Base-by-base conservation (phyloP, 2,888 invertebrate genomes). In the Chrysotoxum bicinctum region DNA sequence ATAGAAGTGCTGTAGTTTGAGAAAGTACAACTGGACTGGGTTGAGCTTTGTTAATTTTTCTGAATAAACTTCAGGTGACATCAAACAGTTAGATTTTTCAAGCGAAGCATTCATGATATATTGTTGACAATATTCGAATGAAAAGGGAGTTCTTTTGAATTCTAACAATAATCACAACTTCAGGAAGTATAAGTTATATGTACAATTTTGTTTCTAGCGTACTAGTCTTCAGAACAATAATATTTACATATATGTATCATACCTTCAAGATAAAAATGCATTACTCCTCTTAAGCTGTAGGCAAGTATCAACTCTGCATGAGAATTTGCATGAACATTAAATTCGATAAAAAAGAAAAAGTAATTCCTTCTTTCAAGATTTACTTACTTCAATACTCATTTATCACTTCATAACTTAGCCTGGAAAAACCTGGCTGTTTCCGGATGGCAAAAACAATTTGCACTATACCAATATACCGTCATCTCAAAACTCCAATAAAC, bases 401-500 rank as follows among this genome's bases (percentile, higher is more conserved):
- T 35, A 43, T 77, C 76, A 66, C 75, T 66, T 66, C 50, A 76
- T 76, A 80, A 80, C 45, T 81, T 50, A 35, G 48, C 32, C 48
- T 50, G 37, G 23, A 40, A 73, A 35, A 23, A 10, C 69, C 48
- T 45, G 68, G 26, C 69, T 73, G 73, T 62, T 35, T 56, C 62
- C 60, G 60, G 12, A 32, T 32, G 12, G 19, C 1, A 60, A 62
- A 81, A 66, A 60, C 64, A n/a, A 43, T 84, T 66, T 68, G 54
- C 72, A 45, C 62, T 26, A 62, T 9, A 43, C 26, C 26, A 62
- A 62, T 62, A 75, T 48, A 52, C 68, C 58, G 54, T 72, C 75
- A 72, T 72, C 84, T 56, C 68, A 76, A 76, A 76, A 85, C 80
- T 76, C 72, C 23, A 62, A 72, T n/a, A 48, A 48, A 50, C 52